Percentiles rank a stretch among this genome's conserved stretches.
Conservation (phyloP, 2,888 invertebrate genomes). For the Diarsia mendica region DNA sequence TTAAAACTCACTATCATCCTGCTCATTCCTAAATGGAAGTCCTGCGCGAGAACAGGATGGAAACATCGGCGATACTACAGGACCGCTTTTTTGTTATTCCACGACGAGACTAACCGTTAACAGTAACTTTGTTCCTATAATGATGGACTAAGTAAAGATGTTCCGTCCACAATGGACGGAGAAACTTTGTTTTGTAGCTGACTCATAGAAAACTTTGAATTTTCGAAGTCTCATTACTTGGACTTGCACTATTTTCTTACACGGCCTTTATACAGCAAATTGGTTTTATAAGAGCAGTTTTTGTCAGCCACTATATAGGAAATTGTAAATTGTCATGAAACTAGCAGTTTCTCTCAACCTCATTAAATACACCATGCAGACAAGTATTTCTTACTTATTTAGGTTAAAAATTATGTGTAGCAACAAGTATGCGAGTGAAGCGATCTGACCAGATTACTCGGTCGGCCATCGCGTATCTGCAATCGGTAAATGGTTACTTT, state of each 20-base stretch:
- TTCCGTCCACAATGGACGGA: conserved; percentile 68
- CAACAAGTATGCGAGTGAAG: conserved; percentile 85
- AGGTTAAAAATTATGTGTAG: conserved; percentile 88
- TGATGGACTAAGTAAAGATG: conserved; percentile 78
- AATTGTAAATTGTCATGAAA: conserved; percentile 49
- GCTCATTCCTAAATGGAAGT: conserved; percentile 76
- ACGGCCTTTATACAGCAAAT: conserved; percentile 18
- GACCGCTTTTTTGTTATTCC: conserved; percentile 87
- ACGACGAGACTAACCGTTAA: conserved; percentile 84
- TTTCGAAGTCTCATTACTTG: conserved; percentile 50
- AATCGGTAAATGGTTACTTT: conserved; percentile 90
- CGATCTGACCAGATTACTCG: conserved; percentile 88
- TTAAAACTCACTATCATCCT: conserved; percentile 82
- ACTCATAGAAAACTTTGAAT: conserved; percentile 64
- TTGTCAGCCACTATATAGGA: conserved; percentile 40
- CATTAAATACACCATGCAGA: conserved; percentile 82
- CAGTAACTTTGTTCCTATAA: conserved; percentile 84
- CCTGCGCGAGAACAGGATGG: conserved; percentile 81
- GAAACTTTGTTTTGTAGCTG: conserved; percentile 65
- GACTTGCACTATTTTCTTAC: conserved; percentile 37
- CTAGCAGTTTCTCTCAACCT: conserved; percentile 62
- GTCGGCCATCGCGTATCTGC: conserved; percentile 89
- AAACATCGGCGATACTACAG: conserved; percentile 78
- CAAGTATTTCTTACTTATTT: conserved; percentile 87
- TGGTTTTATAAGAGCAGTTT: conserved; percentile 28